Percentiles rank a stretch among this genome's conserved stretches.
Conservation (phyloP, 1,140 invertebrate species). For the Lordiphosa collinella region DNA sequence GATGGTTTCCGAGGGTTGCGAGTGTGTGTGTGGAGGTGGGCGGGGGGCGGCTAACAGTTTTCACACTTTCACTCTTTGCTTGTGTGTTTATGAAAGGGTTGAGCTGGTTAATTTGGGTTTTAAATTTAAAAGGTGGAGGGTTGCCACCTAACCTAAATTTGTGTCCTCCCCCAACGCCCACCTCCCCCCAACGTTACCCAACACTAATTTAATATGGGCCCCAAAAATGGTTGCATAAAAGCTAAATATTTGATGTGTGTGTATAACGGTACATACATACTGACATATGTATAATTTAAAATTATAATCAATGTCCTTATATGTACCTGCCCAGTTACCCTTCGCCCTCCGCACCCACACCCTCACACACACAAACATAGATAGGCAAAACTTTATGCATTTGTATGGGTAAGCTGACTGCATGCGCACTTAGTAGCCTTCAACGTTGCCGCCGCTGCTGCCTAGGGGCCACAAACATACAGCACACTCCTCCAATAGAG, state of each 20-base stretch:
- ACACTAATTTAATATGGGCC: slow-evolving; percentile 60
- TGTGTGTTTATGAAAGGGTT: slow-evolving; percentile 1
- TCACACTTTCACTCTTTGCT: slow-evolving; percentile 64
- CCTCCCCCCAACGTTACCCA: slow-evolving; percentile 34
- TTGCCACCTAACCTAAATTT: slow-evolving; percentile 28
- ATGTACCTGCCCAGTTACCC: slow-evolving; percentile 40
- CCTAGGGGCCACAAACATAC: slow-evolving; percentile 30
- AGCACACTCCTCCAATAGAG: slow-evolving; percentile 32
- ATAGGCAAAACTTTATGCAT: slow-evolving; percentile 51
- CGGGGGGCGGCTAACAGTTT: slow-evolving; percentile 36
- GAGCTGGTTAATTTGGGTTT: slow-evolving; percentile 23
- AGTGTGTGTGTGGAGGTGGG: slow-evolving; percentile 19
- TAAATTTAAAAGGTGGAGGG: slow-evolving; percentile 21
- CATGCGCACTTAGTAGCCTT: slow-evolving; percentile 77
- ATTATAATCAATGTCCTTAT: slow-evolving; percentile 70
- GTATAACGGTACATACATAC: slow-evolving; percentile 18
- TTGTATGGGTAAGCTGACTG: slow-evolving; percentile 59
- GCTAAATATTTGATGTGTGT: slow-evolving; percentile 62
- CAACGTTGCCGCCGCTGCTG: slow-evolving; percentile 41
- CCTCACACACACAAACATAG: slow-evolving; percentile 32
- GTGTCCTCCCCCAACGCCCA: not conserved
- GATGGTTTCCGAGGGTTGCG: slow-evolving; percentile 51
- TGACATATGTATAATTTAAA: slow-evolving; percentile 65
- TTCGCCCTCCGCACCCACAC: slow-evolving; percentile 1
- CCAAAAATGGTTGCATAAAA: slow-evolving; percentile 53